Conservation (phyloP, 2,113 vertebrate species). For the Menura novaehollandiae region DNA sequence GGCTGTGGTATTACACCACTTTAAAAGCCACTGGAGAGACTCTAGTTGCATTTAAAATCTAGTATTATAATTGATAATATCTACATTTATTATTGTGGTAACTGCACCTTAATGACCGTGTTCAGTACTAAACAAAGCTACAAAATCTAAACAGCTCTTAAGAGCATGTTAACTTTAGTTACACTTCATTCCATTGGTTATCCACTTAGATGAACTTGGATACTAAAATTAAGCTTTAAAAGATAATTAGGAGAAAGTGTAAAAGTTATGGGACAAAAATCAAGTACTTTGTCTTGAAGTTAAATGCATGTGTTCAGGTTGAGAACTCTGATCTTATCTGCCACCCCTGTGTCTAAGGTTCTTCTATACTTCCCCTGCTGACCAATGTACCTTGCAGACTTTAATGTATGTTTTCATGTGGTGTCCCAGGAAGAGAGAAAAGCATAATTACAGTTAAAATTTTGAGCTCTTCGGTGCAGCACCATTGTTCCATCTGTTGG, state of each 20-base stretch:
- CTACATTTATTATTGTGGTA: slow-evolving; percentile 72
- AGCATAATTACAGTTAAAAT: neutral
- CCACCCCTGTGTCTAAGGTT: neutral
- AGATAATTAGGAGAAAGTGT: neutral
- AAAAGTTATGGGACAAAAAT: neutral
- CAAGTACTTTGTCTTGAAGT: neutral
- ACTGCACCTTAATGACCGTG: slow-evolving; percentile 64
- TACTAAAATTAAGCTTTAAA: neutral
- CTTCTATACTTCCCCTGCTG: neutral
- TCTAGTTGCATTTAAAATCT: slow-evolving; percentile 71
- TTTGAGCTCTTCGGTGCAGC: neutral
- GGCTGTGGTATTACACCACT: slow-evolving; percentile 65
- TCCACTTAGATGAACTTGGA: neutral
- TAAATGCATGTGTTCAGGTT: neutral
- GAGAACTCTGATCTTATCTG: neutral
- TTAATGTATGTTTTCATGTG: neutral
- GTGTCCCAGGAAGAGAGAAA: neutral
- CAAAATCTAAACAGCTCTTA: slow-evolving; percentile 28
- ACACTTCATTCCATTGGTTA: neutral
- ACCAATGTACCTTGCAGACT: neutral
- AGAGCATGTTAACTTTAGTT: slow-evolving; percentile 7
- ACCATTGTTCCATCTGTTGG: neutral
- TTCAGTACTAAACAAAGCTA: slow-evolving; percentile 62
- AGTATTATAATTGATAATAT: slow-evolving; percentile 73
- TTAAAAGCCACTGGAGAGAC: slow-evolving; percentile 72